phyloP scores from a whole-genome alignment of 2,888 invertebrate genomes.

The Drosophila aldrichi region DNA sequence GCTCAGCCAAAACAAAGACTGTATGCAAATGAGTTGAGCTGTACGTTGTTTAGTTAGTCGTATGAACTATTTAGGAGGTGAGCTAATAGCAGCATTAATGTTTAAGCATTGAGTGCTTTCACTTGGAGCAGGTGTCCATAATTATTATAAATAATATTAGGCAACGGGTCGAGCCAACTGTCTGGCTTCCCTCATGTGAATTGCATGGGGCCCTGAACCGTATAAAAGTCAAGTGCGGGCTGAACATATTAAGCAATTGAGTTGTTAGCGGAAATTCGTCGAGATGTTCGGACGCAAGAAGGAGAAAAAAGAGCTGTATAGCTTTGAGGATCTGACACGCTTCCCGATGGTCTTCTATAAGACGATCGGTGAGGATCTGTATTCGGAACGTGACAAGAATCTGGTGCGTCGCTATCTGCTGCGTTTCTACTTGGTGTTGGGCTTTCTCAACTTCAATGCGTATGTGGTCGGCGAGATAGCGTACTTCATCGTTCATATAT shows the following conservation, averaged over 20 bases:
- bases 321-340: slow-evolving; percentile 67
- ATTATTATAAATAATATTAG: slow-evolving; percentile 43
- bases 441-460: slow-evolving; percentile 73
- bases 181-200: slow-evolving; percentile 57
- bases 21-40: background rate
- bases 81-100: slow-evolving; percentile 22
- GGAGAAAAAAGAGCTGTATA: slow-evolving; percentile 35
- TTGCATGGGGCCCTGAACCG: slow-evolving; percentile 46
- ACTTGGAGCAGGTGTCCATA: slow-evolving; percentile 57
- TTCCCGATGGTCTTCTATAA: slow-evolving; percentile 73
- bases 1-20: background rate
- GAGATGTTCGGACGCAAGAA: slow-evolving; percentile 50
- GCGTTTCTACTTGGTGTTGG: slow-evolving; percentile 58
- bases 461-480: slow-evolving; percentile 73
- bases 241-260: background rate
- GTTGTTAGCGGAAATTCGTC: background rate
- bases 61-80: background rate
- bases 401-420: slow-evolving; percentile 52
- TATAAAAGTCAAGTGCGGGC: slow-evolving; percentile 36
- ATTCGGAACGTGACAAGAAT: slow-evolving; percentile 62
- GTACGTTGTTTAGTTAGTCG: background rate
- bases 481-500: slow-evolving; percentile 69
- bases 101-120: slow-evolving; percentile 23
- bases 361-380: slow-evolving; percentile 78
- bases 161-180: slow-evolving; percentile 33